Base-by-base conservation (phyloP, 92 coral and sea anemone species). In the Actinernus sp. region DNA sequence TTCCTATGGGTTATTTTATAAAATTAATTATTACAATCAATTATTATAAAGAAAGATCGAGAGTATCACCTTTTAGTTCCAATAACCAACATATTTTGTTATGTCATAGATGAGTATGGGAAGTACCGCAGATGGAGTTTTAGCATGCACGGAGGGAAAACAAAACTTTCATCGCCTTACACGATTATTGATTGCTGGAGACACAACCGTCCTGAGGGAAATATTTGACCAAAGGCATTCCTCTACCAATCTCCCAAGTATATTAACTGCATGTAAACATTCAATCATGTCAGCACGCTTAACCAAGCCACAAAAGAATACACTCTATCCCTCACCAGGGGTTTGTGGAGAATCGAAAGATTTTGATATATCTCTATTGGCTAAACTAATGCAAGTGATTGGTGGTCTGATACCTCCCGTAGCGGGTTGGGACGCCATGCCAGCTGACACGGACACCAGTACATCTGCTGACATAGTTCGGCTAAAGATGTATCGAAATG, bases 181-280 rank as follows among this genome's bases (percentile, higher is more conserved):
- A 20, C 72, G 81, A 11, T 53, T 79, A n/a, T 67, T 79, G 33
- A 53, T 79, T 18, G 56, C 56, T 10, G 86, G 86, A 1, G 86
- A 65, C 7, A 54, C 79, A 29, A 32, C 31, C 2, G 65, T 79
- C 25, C 49, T 79, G 3, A 53, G 81, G 45, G 79, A 59, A 29
- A 41, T 65, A 2, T 51, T 79, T 58, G 86, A 79, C 27, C 17
- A 25, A 32, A 70, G 37, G 23, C 68, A 61, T 12, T 58, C 73
- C 0, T 74, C 86, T 0, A 44, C 70, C 40, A 41, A 39, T 10
- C 86, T 79, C 26, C 24, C 59, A 13, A 14, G 51, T 13, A 49
- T 31, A 12, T 53, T 79, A 9, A 24, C 38, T n/a, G n/a, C n/a
- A n/a, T n/a, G n/a, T n/a, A n/a, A n/a, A n/a, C n/a, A n/a, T n/a